These are phyloP conservation scores for Orthonychiurus folsomi DNA, from an alignment of 2,888 invertebrate species.

Conservation along the genomic window DNA sequence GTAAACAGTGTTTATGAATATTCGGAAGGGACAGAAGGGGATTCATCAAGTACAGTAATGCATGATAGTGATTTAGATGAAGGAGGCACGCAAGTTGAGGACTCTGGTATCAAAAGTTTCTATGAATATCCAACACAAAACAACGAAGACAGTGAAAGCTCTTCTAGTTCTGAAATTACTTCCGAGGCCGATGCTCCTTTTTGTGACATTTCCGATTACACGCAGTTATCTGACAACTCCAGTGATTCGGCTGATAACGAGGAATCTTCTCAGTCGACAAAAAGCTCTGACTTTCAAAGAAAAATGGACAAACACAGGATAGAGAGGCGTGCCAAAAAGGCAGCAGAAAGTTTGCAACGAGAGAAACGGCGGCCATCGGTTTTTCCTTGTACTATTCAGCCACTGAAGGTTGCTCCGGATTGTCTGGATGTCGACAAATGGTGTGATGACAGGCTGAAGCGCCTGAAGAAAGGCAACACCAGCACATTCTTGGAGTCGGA, in stretches of 20 bases:
- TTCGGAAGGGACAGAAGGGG: background rate
- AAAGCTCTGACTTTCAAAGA: too few relatives aligned
- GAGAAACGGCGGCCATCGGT: background rate
- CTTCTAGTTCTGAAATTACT: background rate
- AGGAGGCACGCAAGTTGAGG: too few relatives aligned
- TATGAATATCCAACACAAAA: background rate
- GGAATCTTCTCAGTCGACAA: background rate
- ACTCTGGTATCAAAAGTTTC: constrained; percentile 6
- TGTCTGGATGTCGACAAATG: background rate
- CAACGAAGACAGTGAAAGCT: background rate
- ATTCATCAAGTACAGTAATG: background rate
- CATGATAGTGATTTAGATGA: background rate
- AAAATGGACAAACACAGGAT: background rate
- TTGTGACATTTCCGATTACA: background rate
- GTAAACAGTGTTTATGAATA: background rate
- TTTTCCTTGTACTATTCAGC: background rate
- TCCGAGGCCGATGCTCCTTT: background rate
- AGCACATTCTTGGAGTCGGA: background rate
- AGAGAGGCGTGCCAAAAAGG: background rate
- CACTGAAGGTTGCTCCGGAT: background rate
- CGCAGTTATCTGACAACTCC: background rate
- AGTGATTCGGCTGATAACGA: background rate
- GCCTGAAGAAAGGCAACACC: background rate
- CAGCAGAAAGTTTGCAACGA: background rate
- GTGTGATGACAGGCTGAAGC: background rate